These are phyloP conservation scores for Pteruthius melanotis DNA, from an alignment of 2,113 vertebrate genomes.

Conservation along the genomic window DNA sequence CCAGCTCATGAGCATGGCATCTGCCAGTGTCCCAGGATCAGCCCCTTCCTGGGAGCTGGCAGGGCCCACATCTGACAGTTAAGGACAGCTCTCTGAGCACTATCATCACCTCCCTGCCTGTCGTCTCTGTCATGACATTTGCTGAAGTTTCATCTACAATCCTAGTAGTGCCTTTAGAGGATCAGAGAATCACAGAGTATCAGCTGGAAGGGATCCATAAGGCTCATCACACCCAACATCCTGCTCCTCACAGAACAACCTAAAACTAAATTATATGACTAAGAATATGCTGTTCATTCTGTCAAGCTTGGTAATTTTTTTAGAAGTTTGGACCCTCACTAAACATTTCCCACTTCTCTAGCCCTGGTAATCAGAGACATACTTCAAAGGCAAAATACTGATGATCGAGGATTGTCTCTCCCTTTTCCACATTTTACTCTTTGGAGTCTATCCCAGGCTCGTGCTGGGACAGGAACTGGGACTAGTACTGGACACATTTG, in stretches of 20 bases:
- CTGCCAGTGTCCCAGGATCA: background rate
- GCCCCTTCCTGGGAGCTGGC: background rate
- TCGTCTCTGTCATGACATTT: background rate
- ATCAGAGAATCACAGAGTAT: background rate
- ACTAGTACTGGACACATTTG: fast-evolving
- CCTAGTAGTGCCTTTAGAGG: background rate
- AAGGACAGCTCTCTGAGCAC: fast-evolving
- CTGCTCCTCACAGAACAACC: background rate
- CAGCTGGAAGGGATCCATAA: background rate
- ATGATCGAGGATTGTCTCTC: background rate
- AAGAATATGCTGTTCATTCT: background rate
- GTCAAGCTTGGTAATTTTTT: background rate
- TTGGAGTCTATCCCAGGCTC: background rate
- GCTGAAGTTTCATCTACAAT: background rate
- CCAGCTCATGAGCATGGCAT: fast-evolving
- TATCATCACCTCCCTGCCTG: background rate
- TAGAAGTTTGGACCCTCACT: background rate
- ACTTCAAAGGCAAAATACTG: background rate
- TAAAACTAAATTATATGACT: background rate
- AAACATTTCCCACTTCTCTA: background rate
- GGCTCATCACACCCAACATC: background rate
- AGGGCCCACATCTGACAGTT: background rate
- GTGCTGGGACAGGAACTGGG: background rate
- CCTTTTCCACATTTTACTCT: background rate
- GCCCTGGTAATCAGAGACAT: background rate